Evolutionary conservation across 2,113 vertebrate species (phyloP).

Genomic region (Psephotus haematonotus): DNA sequence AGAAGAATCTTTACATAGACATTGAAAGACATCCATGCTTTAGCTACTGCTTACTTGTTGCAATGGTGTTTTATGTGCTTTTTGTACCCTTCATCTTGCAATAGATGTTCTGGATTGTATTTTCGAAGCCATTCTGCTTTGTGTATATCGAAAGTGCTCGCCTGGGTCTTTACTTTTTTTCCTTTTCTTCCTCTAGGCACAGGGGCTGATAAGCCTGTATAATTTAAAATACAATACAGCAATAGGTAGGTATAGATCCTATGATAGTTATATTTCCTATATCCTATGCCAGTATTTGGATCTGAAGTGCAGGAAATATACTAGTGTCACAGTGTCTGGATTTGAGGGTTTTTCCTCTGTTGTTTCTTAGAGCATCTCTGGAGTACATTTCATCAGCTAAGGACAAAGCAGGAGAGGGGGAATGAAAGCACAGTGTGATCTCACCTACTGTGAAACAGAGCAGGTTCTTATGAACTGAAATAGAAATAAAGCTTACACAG

Average conservation of each 20-base stretch:
- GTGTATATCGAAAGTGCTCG: constrained; percentile 96
- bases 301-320: neutral
- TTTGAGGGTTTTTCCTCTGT: fast-evolving
- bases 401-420: neutral
- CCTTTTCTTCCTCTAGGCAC: constrained; percentile 96
- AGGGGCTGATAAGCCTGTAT: constrained; percentile 91
- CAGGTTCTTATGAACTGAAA: fast-evolving
- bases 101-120: constrained; percentile 95
- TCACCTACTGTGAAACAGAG: neutral
- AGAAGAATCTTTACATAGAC: neutral
- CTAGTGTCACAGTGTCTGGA: neutral
- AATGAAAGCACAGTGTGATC: neutral
- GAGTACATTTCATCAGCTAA: neutral
- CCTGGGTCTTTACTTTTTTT: constrained; percentile 96
- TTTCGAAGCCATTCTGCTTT: constrained; percentile 98
- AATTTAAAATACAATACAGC: constrained; percentile 19
- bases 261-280: neutral
- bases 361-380: neutral
- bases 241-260: neutral
- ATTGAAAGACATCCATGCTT: neutral
- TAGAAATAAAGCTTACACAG: neutral
- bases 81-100: constrained; percentile 98
- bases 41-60: constrained; percentile 88
- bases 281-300: neutral
- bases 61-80: constrained; percentile 99